Percentiles rank a stretch among this genome's conserved stretches.
Evolutionary conservation across 2,888 invertebrate species (phyloP).

Genomic region (Polydrusus tereticollis): DNA sequence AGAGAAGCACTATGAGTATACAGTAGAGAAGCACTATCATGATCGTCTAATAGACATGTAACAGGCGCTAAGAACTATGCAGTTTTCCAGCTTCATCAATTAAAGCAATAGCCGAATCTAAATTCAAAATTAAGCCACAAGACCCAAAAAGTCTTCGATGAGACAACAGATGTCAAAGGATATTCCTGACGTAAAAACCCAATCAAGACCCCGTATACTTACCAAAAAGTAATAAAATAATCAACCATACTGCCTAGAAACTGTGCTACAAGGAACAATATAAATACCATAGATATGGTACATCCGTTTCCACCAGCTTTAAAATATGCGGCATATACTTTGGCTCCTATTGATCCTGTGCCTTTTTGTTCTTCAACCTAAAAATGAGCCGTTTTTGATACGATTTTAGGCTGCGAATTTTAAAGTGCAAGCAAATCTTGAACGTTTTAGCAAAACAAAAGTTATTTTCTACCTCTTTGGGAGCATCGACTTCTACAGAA

Average conservation of each 20-base stretch:
- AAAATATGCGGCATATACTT: constrained; percentile 80
- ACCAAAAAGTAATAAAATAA: constrained; percentile 87
- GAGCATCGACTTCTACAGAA: constrained; percentile 65
- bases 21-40: too few species aligned
- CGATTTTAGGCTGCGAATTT: neutral
- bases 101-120: too few species aligned
- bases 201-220: too few species aligned
- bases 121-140: too few species aligned
- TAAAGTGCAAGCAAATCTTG: too few species aligned
- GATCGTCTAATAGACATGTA: too few species aligned
- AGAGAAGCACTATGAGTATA: too few species aligned
- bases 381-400: neutral
- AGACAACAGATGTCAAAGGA: too few species aligned
- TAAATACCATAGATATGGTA: constrained; percentile 72
- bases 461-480: constrained; percentile 44
- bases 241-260: constrained; percentile 83
- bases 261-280: constrained; percentile 79
- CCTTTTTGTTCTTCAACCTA: constrained; percentile 73
- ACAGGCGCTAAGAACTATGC: too few species aligned
- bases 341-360: constrained; percentile 70
- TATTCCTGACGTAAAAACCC: too few species aligned
- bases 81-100: too few species aligned
- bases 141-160: too few species aligned
- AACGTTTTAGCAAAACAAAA: neutral
- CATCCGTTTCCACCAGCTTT: constrained; percentile 80